Conservation (phyloP, 1,140 invertebrate genomes). For the Drosophila teissieri region DNA sequence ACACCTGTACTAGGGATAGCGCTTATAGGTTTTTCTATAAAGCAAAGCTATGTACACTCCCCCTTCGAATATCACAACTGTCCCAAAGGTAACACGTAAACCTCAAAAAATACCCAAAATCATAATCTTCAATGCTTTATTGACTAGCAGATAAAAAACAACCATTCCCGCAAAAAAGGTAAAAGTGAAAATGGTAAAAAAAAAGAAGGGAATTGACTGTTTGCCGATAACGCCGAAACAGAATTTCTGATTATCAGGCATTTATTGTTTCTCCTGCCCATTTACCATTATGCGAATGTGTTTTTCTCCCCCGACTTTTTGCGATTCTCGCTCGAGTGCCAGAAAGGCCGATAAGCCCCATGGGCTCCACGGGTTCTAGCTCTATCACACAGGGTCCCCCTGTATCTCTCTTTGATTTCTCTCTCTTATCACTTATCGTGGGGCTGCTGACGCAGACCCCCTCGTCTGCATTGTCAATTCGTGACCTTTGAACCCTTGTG, state of each 20-base stretch:
- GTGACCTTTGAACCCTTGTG: slow-evolving; percentile 52
- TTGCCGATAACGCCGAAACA: slow-evolving; percentile 50
- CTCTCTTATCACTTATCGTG: slow-evolving; percentile 32
- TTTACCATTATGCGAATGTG: slow-evolving; percentile 36
- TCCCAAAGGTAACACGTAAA: neutral
- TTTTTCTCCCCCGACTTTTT: slow-evolving; percentile 9
- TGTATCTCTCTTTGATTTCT: slow-evolving; percentile 1
- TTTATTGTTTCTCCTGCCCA: slow-evolving; percentile 60
- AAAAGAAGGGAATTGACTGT: slow-evolving; percentile 22
- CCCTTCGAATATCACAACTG: slow-evolving; percentile 12
- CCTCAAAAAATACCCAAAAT: slow-evolving; percentile 36
- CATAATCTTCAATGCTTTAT: slow-evolving; percentile 66
- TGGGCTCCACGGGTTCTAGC: slow-evolving; percentile 10
- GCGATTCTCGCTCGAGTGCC: slow-evolving; percentile 39
- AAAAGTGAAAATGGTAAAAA: slow-evolving; percentile 8
- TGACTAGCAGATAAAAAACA: slow-evolving; percentile 55
- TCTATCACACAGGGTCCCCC: neutral
- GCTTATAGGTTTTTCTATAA: slow-evolving; percentile 8
- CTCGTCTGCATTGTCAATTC: slow-evolving; percentile 16
- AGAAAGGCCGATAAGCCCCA: slow-evolving; percentile 61
- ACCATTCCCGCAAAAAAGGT: slow-evolving; percentile 8
- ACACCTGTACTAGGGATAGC: slow-evolving; percentile 18
- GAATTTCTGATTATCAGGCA: slow-evolving; percentile 60
- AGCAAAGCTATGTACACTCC: slow-evolving; percentile 25
- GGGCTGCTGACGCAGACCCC: slow-evolving; percentile 45